A percentile compares a stretch with the other conserved stretches of the same genome.
Conservation (phyloP, 2,113 vertebrate species). For the Rhynchomys soricoides region DNA sequence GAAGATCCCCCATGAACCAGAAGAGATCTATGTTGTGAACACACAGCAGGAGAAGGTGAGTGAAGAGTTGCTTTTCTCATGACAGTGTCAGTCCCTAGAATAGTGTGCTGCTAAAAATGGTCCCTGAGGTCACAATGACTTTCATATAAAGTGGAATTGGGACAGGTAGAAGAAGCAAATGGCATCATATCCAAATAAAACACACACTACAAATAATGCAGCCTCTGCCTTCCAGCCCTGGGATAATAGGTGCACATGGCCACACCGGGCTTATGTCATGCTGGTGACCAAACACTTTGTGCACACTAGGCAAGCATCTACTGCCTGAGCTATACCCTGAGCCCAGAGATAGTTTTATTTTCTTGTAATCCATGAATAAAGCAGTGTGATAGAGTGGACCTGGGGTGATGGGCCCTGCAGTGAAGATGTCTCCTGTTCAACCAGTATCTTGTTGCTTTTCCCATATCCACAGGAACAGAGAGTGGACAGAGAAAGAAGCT, state of each 20-base stretch:
- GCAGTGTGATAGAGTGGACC: rapidly evolving
- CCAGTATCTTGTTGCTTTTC: background rate
- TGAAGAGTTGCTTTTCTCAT: background rate
- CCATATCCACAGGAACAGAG: background rate
- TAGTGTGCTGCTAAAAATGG: background rate
- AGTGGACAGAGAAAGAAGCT: background rate
- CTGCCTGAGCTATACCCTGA: background rate
- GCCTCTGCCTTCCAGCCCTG: background rate
- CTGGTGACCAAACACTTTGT: background rate
- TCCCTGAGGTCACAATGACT: background rate
- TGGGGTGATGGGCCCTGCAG: background rate
- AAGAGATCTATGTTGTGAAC: background rate
- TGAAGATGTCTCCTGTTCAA: background rate
- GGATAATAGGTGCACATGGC: background rate
- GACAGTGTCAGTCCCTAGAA: background rate
- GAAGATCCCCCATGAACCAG: background rate
- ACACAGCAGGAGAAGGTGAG: background rate
- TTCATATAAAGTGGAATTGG: background rate
- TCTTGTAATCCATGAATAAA: background rate
- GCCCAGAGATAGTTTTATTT: background rate
- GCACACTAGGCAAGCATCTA: background rate
- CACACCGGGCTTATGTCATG: background rate
- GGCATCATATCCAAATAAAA: background rate
- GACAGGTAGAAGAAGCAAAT: background rate
- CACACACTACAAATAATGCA: background rate